Conservation (phyloP, 2,888 invertebrate species). For the Melolontha melolontha region DNA sequence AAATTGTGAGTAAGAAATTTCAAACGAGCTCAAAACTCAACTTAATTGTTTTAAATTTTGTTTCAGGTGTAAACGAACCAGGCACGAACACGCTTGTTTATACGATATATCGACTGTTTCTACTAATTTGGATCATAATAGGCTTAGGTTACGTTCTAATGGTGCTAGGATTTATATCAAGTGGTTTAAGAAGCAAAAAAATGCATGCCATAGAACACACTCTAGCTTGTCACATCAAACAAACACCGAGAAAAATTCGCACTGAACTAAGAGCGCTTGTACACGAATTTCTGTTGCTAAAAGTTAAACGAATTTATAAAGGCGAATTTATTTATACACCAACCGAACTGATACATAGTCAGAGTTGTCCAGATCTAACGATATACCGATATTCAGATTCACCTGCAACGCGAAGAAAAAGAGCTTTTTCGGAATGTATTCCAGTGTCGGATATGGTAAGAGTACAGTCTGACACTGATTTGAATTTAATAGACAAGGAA, state of each 20-base stretch:
- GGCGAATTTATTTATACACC: conserved; percentile 68
- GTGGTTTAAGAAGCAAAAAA: conserved; percentile 81
- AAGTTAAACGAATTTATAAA: conserved; percentile 81
- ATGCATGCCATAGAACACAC: conserved; percentile 81
- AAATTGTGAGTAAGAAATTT: too few species aligned
- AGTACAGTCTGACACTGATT: conserved; percentile 83
- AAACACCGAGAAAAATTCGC: conserved; percentile 83
- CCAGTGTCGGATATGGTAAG: conserved; percentile 64
- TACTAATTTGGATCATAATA: conserved; percentile 91
- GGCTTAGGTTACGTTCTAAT: conserved; percentile 92
- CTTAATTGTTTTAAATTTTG: conserved; percentile 34
- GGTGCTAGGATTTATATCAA: conserved; percentile 87
- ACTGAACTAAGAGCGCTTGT: conserved; percentile 59
- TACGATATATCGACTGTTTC: conserved; percentile 81
- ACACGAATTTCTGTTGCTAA: conserved; percentile 81
- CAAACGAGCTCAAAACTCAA: too few species aligned
- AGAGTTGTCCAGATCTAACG: conserved; percentile 80
- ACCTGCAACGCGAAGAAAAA: conserved; percentile 64
- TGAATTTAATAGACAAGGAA: conserved; percentile 81
- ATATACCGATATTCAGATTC: conserved; percentile 64
- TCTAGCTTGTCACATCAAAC: conserved; percentile 80
- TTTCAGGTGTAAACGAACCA: conserved; percentile 57
- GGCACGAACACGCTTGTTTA: conserved; percentile 72
- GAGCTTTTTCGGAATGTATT: conserved; percentile 76
- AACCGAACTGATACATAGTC: conserved; percentile 67